These are phyloP conservation scores for Benitochromis conjunctus DNA, from an alignment of 2,113 vertebrate species.

Conservation along the genomic window DNA sequence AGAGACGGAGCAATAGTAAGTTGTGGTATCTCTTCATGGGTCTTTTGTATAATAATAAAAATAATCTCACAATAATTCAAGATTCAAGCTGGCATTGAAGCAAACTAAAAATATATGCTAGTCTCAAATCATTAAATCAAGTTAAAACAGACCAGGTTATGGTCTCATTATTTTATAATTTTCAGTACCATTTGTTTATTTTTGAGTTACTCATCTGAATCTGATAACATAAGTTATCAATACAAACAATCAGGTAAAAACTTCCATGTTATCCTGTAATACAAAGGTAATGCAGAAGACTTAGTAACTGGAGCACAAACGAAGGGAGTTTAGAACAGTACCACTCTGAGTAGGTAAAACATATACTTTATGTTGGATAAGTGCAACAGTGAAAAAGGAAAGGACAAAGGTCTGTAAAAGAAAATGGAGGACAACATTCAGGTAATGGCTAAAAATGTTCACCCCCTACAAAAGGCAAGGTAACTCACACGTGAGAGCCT, in stretches of 20 bases:
- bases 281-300: not conserved
- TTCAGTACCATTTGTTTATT: not conserved
- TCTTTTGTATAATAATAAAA: too few relatives aligned
- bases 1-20: not conserved
- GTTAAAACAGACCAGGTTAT: not conserved
- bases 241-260: not conserved
- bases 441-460: not conserved
- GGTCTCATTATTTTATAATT: not conserved
- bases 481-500: not conserved
- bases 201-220: not conserved
- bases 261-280: not conserved
- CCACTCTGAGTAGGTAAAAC: not conserved
- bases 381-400: not conserved
- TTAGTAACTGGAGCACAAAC: not conserved
- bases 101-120: not conserved
- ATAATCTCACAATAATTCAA: too few relatives aligned
- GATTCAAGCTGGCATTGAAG: not conserved
- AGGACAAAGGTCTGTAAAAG: not conserved
- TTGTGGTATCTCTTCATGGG: not conserved
- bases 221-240: not conserved
- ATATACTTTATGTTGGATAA: not conserved
- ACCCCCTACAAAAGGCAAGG: not conserved
- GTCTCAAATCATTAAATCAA: not conserved
- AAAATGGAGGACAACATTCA: not conserved
- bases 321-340: not conserved